Evolutionary conservation across 2,797 vertebrate species (phyloP).

Genomic region (Parambassis ranga): DNA sequence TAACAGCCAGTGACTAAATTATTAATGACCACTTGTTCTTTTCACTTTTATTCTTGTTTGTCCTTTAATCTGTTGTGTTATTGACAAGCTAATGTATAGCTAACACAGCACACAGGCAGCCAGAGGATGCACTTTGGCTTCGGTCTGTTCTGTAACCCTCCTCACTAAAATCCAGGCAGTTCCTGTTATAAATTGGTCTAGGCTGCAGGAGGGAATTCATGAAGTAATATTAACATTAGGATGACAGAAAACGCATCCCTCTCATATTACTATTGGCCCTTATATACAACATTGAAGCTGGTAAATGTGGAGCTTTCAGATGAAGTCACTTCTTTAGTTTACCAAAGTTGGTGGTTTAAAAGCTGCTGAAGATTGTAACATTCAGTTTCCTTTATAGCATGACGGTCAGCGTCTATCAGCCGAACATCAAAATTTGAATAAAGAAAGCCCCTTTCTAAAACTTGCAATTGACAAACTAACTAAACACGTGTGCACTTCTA

Average conservation of each 20-base stretch:
- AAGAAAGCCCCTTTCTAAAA: not conserved
- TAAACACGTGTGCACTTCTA: constrained; percentile 39
- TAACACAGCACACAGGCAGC: constrained; percentile 37
- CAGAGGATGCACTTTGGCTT: constrained; percentile 39
- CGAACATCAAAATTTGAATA: not conserved
- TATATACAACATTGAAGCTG: not conserved
- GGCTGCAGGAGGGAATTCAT: constrained; percentile 1
- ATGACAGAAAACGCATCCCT: not conserved
- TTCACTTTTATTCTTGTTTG: constrained; percentile 11
- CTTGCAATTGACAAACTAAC: constrained; percentile 24
- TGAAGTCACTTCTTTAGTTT: constrained; percentile 13
- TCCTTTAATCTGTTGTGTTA: constrained; percentile 39
- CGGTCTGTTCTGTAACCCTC: constrained; percentile 11
- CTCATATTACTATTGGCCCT: not conserved
- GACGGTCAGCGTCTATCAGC: not conserved
- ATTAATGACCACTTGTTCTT: constrained; percentile 57
- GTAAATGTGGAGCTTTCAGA: not conserved
- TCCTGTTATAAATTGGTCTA: not conserved
- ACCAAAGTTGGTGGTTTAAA: constrained; percentile 18
- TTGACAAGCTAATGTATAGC: constrained; percentile 49
- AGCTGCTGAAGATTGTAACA: constrained; percentile 28
- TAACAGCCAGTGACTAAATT: constrained; percentile 50
- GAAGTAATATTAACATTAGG: constrained; percentile 13
- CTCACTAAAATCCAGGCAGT: constrained; percentile 18
- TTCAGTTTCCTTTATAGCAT: constrained; percentile 5